phyloP scores from a whole-genome alignment of 2,113 vertebrate species.

The Sylvia atricapilla region DNA sequence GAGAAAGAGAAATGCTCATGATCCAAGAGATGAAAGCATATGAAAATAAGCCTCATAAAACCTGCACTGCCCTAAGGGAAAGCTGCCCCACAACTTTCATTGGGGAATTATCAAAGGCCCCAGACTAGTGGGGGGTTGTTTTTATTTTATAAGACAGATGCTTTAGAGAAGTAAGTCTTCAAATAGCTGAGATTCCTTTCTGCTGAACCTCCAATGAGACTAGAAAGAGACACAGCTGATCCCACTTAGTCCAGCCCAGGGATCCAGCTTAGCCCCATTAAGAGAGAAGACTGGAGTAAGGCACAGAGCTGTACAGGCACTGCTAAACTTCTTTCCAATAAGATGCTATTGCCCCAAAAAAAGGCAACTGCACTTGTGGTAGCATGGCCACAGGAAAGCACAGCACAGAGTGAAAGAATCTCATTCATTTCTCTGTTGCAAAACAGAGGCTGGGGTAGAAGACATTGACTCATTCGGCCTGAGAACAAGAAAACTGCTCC shows the following conservation, averaged over 20 bases:
- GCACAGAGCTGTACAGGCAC: neutral
- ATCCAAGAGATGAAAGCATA: conserved; percentile 45
- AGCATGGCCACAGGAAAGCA: neutral
- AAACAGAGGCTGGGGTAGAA: neutral
- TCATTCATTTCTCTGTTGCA: conserved; percentile 18
- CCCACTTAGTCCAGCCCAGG: conserved; percentile 16
- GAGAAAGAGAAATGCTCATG: conserved; percentile 8
- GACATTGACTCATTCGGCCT: neutral
- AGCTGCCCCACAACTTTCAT: conserved; percentile 27
- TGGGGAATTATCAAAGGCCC: conserved; percentile 41
- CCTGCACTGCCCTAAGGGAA: conserved; percentile 26
- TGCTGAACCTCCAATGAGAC: neutral
- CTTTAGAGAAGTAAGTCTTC: conserved; percentile 58
- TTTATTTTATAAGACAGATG: conserved; percentile 55
- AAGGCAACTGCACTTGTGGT: neutral
- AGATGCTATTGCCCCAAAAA: neutral
- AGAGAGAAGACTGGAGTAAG: neutral
- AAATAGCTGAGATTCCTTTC: conserved; percentile 57
- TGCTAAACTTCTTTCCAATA: neutral
- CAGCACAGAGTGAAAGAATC: neutral
- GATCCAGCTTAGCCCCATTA: conserved; percentile 39
- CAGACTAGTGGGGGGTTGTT: conserved; percentile 39
- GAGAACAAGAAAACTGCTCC: neutral
- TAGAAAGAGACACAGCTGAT: conserved; percentile 58
- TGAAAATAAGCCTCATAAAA: conserved; percentile 45